A percentile compares a stretch with the other conserved stretches of the same genome.
phyloP scores from a whole-genome alignment of 2,888 invertebrate species.

The Cryptocheilus praepositus region DNA sequence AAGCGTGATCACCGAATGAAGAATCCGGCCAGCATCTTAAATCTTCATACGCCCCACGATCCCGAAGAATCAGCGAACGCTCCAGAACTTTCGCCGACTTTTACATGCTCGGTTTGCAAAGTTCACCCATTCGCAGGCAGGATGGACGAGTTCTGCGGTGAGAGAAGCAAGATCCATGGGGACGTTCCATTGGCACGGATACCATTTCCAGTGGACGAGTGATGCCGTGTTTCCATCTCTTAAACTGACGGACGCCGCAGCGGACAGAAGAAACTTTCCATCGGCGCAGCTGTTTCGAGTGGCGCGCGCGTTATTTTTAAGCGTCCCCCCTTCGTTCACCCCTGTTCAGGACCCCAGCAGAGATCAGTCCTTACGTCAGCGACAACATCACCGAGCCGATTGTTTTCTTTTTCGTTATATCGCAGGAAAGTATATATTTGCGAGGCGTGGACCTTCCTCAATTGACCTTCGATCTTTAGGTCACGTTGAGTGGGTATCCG shows the following conservation, averaged over 20 bases:
- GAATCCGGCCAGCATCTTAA: too few relatives aligned
- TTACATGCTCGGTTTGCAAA: too few relatives aligned
- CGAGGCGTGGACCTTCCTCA: conserved; percentile 36
- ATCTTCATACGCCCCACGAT: too few relatives aligned
- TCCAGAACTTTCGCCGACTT: too few relatives aligned
- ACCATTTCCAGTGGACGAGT: not conserved
- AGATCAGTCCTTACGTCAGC: conserved; percentile 44
- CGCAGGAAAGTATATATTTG: conserved; percentile 26
- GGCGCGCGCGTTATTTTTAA: conserved; percentile 56
- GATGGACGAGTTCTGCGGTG: too few relatives aligned
- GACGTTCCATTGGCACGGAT: too few relatives aligned
- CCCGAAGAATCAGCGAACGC: too few relatives aligned
- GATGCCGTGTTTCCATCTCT: not conserved
- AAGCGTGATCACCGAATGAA: too few relatives aligned
- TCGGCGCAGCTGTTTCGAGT: conserved; percentile 46
- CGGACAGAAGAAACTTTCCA: conserved; percentile 54
- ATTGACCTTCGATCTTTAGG: conserved; percentile 37
- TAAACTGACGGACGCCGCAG: conserved; percentile 23
- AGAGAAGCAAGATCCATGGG: not conserved
- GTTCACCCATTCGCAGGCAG: too few relatives aligned
- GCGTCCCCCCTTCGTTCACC: conserved; percentile 26
- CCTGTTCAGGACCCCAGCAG: conserved; percentile 10
- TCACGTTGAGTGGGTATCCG: not conserved
- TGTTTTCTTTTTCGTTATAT: conserved; percentile 36
- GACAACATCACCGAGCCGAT: conserved; percentile 35